phyloP scores from a whole-genome alignment of 2,113 vertebrate species.

The Piaya cayana region DNA sequence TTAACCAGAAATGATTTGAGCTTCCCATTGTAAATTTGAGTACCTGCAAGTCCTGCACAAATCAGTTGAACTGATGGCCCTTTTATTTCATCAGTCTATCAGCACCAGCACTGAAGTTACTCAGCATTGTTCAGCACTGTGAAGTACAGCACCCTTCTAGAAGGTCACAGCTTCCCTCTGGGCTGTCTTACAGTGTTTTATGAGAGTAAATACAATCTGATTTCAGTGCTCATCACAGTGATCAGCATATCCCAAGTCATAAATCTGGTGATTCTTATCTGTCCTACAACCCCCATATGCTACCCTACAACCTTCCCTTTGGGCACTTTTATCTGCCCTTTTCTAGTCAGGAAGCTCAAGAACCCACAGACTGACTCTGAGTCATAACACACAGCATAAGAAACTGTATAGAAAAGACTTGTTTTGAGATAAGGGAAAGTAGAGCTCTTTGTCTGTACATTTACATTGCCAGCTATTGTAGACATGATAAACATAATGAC shows the following conservation, averaged over 20 bases:
- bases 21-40: not conserved
- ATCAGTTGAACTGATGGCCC: not conserved
- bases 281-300: not conserved
- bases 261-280: not conserved
- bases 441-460: not conserved
- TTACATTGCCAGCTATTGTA: not conserved
- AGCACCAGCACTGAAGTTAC: rapidly evolving
- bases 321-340: not conserved
- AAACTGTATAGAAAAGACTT: not conserved
- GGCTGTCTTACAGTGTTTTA: not conserved
- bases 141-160: not conserved
- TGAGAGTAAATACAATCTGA: not conserved
- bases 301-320: not conserved
- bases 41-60: not conserved
- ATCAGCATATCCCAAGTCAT: not conserved
- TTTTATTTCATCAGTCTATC: not conserved
- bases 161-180: not conserved
- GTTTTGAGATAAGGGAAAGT: not conserved
- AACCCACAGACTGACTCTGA: not conserved
- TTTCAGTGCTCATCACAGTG: not conserved
- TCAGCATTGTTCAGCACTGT: rapidly evolving
- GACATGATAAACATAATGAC: not conserved
- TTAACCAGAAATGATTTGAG: not conserved
- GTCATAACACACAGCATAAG: not conserved
- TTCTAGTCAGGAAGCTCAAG: not conserved